A percentile compares a stretch with the other conserved stretches of the same genome.
Conservation (phyloP, 2,888 invertebrate species). For the Caenorhabditis sp. region DNA sequence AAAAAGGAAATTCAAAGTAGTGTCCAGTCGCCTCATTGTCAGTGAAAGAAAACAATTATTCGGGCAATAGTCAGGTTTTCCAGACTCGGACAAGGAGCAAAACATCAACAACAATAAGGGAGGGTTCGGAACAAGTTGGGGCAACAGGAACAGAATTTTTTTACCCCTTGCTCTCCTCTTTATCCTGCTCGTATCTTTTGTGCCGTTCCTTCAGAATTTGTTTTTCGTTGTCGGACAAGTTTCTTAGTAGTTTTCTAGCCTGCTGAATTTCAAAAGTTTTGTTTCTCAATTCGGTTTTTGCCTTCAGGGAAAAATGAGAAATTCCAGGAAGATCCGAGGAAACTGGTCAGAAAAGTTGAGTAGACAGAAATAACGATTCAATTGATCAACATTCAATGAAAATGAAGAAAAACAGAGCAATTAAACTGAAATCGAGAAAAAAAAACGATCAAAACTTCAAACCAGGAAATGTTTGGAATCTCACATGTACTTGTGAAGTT, state of each 20-base stretch:
- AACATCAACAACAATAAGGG: constrained; percentile 64
- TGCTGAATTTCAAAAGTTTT: no score
- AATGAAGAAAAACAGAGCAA: background rate
- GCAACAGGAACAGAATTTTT: constrained; percentile 50
- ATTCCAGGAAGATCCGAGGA: no score
- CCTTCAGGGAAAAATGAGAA: background rate
- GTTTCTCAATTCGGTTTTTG: no score
- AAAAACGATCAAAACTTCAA: background rate
- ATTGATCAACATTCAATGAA: background rate
- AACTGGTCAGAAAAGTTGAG: background rate
- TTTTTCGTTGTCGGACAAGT: constrained; percentile 41
- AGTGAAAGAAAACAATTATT: constrained; percentile 55
- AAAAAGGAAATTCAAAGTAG: constrained; percentile 40
- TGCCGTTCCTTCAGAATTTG: constrained; percentile 41
- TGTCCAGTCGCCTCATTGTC: constrained; percentile 37
- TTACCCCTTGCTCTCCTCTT: background rate
- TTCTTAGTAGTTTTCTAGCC: constrained; percentile 53
- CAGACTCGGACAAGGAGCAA: constrained; percentile 35
- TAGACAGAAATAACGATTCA: background rate
- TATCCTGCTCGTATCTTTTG: constrained; percentile 14
- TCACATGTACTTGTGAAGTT: background rate
- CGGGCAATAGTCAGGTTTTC: constrained; percentile 57
- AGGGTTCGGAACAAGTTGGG: constrained; percentile 32
- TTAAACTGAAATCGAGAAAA: no score
- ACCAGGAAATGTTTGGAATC: background rate